Evolutionary conservation across 2,113 vertebrate species (phyloP), one percentile per base, ranked within the genome.

Genomic region (Oncorhynchus nerka): DNA sequence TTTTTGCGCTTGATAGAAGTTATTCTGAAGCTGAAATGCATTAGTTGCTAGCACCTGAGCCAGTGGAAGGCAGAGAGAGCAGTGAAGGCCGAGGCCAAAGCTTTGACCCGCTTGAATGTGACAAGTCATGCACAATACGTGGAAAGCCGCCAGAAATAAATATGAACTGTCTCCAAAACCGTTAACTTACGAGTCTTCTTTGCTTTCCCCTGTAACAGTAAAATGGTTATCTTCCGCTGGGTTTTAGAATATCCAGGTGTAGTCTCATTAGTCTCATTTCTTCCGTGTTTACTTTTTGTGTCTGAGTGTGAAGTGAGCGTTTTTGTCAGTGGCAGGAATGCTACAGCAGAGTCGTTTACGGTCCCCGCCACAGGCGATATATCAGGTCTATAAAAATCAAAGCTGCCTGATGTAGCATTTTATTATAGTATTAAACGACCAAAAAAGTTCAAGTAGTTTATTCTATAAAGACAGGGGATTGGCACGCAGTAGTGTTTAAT

Each of bases 371-470:
- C 92, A 89, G 91, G 93, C 92, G 91, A 91, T 95, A 95, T 95
- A 95, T 94, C 90, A 93, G 84, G 87, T 86, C 93, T 91, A 94
- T 96, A 96, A 95, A 91, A 94, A 93, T 84, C 84, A 91, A 92
- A 93, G 89, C 85, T 87, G 90, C 89, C 91, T 93, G 86, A 91
- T 95, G 90, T 89, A 91, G 84, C 88, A 86, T 94, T 94, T 94
- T 94, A 93, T 94, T 89, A 90, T 92, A 94, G 92, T 94, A 90
- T 95, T 93, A 91, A 91, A 90, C 70, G 81, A 84, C 85, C 90
- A 76, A 85, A 92, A 92, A 94, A 92, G 93, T 92, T 89, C 68
- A 84, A 89, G 89, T 86, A 89, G 83, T 90, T 93, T 89, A 80
- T 84, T 84, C 89, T 76, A 87, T 92, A 90, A 93, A 93, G 90